A percentile compares a stretch with the other conserved stretches of the same genome.
phyloP scores from a whole-genome alignment of 2,888 invertebrate species.

The Polymixis lichenea region DNA sequence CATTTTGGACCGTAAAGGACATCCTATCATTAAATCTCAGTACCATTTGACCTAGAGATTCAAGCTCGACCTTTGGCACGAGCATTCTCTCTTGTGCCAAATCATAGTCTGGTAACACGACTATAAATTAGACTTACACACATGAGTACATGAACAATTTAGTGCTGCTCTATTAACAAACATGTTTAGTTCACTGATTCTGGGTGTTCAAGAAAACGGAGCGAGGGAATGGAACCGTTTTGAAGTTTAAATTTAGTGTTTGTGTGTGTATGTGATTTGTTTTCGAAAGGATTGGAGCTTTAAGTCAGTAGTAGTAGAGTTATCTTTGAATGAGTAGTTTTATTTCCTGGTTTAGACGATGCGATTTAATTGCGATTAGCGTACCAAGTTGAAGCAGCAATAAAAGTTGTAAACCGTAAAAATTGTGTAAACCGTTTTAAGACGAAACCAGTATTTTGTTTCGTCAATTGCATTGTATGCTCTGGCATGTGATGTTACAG shows the following conservation, averaged over 20 bases:
- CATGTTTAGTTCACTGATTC: conserved; percentile 48
- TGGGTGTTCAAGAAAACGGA: conserved; percentile 20
- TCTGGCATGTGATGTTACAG: too few relatives aligned
- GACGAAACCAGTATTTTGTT: too few relatives aligned
- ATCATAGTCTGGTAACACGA: conserved; percentile 53
- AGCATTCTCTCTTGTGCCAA: conserved; percentile 49
- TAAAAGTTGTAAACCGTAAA: too few relatives aligned
- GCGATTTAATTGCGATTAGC: too few relatives aligned
- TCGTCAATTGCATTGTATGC: too few relatives aligned
- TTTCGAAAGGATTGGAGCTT: background rate
- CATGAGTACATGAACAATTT: conserved; percentile 59
- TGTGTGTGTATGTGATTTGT: background rate
- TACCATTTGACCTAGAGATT: conserved; percentile 33
- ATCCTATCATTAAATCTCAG: conserved; percentile 12
- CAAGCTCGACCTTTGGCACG: conserved; percentile 48
- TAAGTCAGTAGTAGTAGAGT: background rate
- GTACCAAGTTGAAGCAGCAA: background rate
- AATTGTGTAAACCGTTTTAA: too few relatives aligned
- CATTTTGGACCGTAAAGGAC: background rate
- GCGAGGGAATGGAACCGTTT: conserved; percentile 1
- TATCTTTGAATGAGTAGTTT: background rate
- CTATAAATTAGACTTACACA: conserved; percentile 54
- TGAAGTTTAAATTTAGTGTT: conserved; percentile 11
- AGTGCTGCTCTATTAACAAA: conserved; percentile 53
- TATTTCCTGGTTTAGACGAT: too few relatives aligned